Evolutionary conservation across 2,113 vertebrate genomes (phyloP), one percentile per base, ranked within the genome.

Genomic region (Corythaixoides concolor): DNA sequence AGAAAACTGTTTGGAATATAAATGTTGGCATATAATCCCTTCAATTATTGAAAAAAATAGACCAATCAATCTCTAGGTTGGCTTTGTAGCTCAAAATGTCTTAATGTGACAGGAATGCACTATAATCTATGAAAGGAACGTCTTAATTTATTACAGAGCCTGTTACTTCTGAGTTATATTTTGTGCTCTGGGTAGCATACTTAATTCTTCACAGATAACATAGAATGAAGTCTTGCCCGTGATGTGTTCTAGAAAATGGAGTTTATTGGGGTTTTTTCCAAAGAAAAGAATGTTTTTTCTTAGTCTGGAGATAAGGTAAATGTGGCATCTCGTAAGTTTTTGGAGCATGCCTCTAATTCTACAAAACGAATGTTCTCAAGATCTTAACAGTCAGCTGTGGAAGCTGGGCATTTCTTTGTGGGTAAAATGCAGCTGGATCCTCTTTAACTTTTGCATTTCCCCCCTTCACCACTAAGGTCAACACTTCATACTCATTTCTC

Each of bases 111-210:
- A 74, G 93, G 72, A 97, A 90, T 87, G 82, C 21, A 17, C 45
- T 95, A 41, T 88, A 89, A 67, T 79, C 78, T 95, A 70, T 93
- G 85, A 95, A 86, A 88, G 43, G 58, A 77, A 64, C 1, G 5
- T 88, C 88, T 95, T 97, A 88, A 94, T 98, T 97, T 98, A 91
- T 97, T 95, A 97, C 96, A 86, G 87, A 94, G 72, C 78, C 80
- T 89, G 63, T 97, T 97, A 94, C 85, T 88, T 94, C 83, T 95
- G 89, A 95, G 69, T 95, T 97, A 91, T 85, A 95, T 97, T 97
- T 97, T 97, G 68, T 95, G 33, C 64, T 95, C 82, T 86, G 89
- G 62, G 69, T 92, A 94, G 52, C 37, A 13, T 93, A 66, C 69
- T 85, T 97, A 90, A 94, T 96, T 93, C 76, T 92, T 97, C 93